Evolutionary conservation across 1,140 invertebrate genomes (phyloP).

Genomic region (Pseudomyrmex gracilis): DNA sequence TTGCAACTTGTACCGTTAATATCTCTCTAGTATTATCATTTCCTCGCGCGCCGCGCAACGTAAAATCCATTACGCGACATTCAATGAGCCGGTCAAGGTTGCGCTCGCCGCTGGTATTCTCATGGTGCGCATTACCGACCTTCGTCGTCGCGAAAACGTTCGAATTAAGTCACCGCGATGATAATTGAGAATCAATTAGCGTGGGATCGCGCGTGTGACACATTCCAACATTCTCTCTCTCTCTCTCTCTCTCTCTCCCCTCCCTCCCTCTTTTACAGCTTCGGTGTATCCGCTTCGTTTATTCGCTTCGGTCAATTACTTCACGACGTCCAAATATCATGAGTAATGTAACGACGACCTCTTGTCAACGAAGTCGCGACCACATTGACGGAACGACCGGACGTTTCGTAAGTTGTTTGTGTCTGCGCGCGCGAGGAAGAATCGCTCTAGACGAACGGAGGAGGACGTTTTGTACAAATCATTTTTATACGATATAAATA

Average conservation of each 20-base stretch:
- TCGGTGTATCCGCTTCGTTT: constrained; percentile 7
- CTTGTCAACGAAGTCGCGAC: constrained; percentile 12
- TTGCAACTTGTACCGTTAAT: constrained; percentile 43
- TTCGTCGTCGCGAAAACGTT: constrained; percentile 16
- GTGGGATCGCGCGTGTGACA: neutral
- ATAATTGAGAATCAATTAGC: constrained; percentile 25
- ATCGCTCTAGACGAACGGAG: neutral
- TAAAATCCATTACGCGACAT: constrained; percentile 48
- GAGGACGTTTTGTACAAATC: constrained; percentile 4
- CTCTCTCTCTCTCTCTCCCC: too few species aligned
- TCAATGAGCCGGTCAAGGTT: constrained; percentile 44
- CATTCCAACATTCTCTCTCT: too few species aligned
- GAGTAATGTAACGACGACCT: constrained; percentile 33
- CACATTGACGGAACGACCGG: constrained; percentile 1
- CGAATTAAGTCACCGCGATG: constrained; percentile 14
- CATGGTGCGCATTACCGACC: constrained; percentile 1
- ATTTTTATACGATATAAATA: constrained; percentile 13
- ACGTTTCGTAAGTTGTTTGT: constrained; percentile 17
- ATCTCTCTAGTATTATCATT: constrained; percentile 42
- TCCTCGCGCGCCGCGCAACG: constrained; percentile 27
- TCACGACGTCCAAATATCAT: neutral
- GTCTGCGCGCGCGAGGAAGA: neutral
- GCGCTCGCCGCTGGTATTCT: neutral
- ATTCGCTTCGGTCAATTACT: constrained; percentile 28
- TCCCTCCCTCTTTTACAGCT: too few species aligned